Conservation (phyloP, 2,888 invertebrate species). For the Sepioteuthis lessoniana region DNA sequence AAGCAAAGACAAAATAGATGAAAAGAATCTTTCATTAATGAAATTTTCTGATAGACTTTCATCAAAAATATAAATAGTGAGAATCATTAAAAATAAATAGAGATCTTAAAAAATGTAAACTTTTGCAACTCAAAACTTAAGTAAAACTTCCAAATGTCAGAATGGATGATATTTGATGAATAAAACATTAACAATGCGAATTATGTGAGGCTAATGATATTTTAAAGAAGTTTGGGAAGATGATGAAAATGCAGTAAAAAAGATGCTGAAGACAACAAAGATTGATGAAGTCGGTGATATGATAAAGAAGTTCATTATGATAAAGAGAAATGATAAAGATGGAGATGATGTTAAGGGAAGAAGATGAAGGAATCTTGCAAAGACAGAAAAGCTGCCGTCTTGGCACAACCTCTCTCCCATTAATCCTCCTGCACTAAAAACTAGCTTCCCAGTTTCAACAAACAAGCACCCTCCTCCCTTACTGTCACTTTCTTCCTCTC, state of each 20-base stretch:
- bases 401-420: background rate
- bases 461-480: background rate
- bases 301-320: conserved; percentile 12
- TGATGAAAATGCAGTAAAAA: background rate
- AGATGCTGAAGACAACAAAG: background rate
- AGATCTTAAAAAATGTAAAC: background rate
- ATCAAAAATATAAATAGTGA: no score
- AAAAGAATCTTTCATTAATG: no score
- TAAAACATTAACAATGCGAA: background rate
- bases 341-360: background rate
- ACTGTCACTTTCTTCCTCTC: no score
- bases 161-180: background rate
- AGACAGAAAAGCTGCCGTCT: background rate
- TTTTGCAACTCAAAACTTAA: background rate
- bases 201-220: background rate
- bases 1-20: no score
- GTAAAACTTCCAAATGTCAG: background rate
- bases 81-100: background rate
- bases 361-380: background rate
- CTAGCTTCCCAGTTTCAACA: background rate
- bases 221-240: background rate
- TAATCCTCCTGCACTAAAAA: background rate
- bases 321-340: background rate
- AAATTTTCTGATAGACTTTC: no score
- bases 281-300: background rate